A percentile compares a stretch with the other conserved stretches of the same genome.
Conservation (phyloP, 2,888 invertebrate species). For the Drosophila yooni region DNA sequence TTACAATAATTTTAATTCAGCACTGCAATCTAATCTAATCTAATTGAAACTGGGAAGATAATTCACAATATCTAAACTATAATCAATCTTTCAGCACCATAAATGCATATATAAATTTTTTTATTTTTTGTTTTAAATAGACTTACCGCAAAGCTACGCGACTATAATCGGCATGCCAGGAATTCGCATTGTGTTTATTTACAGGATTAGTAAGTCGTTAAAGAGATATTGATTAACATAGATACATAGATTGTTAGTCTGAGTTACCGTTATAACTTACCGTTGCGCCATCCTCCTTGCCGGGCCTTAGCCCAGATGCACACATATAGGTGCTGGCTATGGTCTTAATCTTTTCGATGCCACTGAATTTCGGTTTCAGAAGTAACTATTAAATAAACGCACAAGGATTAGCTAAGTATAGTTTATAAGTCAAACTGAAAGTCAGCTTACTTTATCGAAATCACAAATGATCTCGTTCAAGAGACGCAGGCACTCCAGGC, state of each 20-base stretch:
- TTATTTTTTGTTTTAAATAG: neutral
- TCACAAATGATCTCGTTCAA: slow-evolving; percentile 99
- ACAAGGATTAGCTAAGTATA: no score
- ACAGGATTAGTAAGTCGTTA: slow-evolving; percentile 70
- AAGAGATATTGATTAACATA: slow-evolving; percentile 49
- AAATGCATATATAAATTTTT: neutral
- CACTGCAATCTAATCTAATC: neutral
- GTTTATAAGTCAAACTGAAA: neutral
- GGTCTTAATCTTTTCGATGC: slow-evolving; percentile 99
- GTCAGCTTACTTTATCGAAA: slow-evolving; percentile 93
- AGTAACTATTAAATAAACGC: slow-evolving; percentile 87
- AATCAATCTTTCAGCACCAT: neutral
- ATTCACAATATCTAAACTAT: neutral
- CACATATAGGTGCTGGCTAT: slow-evolving; percentile 99
- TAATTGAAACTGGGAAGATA: neutral
- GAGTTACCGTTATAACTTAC: slow-evolving; percentile 85
- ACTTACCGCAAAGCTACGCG: slow-evolving; percentile 83
- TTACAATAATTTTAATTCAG: neutral
- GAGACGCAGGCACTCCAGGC: slow-evolving; percentile 95
- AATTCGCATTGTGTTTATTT: slow-evolving; percentile 52
- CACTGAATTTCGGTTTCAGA: slow-evolving; percentile 96
- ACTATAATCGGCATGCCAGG: slow-evolving; percentile 59
- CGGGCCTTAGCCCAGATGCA: slow-evolving; percentile 95
- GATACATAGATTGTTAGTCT: slow-evolving; percentile 6
- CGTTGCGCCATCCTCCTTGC: slow-evolving; percentile 91